A percentile compares a stretch with the other conserved stretches of the same genome.
Evolutionary conservation across 2,888 invertebrate species (phyloP).

Genomic region (Criorhina ranunculi): DNA sequence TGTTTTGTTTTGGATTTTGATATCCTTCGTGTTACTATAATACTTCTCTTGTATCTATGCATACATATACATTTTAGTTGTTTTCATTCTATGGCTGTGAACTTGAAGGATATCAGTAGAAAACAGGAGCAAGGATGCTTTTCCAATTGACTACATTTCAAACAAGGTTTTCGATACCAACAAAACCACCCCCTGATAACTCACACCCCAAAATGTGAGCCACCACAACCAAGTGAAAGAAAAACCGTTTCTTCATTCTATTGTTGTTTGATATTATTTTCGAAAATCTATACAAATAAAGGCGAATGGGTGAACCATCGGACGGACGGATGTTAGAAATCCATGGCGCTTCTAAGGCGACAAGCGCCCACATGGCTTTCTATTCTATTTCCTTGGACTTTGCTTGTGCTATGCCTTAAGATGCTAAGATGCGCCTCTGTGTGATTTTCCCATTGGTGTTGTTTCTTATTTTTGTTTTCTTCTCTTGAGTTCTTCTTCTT

Average conservation of each 20-base stretch:
- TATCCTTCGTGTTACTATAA: constrained; percentile 63
- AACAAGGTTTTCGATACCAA: constrained; percentile 49
- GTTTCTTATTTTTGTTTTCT: constrained; percentile 35
- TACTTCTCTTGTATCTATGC: background rate
- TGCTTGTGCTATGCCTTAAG: constrained; percentile 30
- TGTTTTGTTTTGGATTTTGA: constrained; percentile 70
- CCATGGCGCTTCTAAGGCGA: constrained; percentile 58
- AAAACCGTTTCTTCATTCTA: constrained; percentile 58
- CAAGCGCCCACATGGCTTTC: constrained; percentile 60
- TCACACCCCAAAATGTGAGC: constrained; percentile 6
- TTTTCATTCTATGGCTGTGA: constrained; percentile 27
- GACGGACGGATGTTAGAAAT: constrained; percentile 46
- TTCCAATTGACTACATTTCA: constrained; percentile 69
- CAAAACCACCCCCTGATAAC: constrained; percentile 28
- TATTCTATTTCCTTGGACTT: constrained; percentile 43
- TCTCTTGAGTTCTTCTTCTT: background rate
- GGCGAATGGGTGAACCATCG: constrained; percentile 34
- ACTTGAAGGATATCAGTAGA: constrained; percentile 49
- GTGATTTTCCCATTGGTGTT: constrained; percentile 24
- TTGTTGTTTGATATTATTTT: constrained; percentile 51
- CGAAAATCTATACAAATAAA: constrained; percentile 60
- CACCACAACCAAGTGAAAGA: constrained; percentile 6
- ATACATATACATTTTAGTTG: background rate
- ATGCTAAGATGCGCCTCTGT: constrained; percentile 42
- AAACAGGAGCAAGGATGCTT: constrained; percentile 54